These are phyloP conservation scores for Zygothrica quintamaculata DNA, from an alignment of 2,888 invertebrate genomes.

Conservation along the genomic window DNA sequence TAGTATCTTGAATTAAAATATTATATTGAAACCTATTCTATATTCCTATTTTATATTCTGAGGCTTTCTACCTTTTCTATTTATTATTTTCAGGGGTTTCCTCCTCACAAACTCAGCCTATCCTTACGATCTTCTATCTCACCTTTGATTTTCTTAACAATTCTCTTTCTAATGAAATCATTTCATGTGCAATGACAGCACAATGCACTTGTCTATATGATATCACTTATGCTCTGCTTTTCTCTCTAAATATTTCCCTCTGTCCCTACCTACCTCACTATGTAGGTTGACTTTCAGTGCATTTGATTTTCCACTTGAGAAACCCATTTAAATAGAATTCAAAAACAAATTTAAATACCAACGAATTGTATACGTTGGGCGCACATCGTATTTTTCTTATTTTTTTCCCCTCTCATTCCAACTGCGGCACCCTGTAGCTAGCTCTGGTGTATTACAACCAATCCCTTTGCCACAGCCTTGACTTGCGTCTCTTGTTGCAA, in stretches of 20 bases:
- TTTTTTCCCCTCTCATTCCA: neutral
- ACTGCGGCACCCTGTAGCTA: neutral
- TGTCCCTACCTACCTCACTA: neutral
- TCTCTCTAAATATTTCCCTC: neutral
- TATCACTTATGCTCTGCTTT: neutral
- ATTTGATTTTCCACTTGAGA: conserved; percentile 11
- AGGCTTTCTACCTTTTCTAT: too few relatives aligned
- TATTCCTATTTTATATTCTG: too few relatives aligned
- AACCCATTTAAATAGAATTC: conserved; percentile 35
- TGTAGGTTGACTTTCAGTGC: conserved; percentile 16
- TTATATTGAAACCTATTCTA: too few relatives aligned
- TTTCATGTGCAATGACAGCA: neutral
- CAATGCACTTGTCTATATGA: neutral
- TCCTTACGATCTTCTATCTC: too few relatives aligned
- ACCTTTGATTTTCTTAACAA: too few relatives aligned
- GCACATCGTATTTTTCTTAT: conserved; percentile 15
- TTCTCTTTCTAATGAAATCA: neutral
- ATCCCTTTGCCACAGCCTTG: too few relatives aligned
- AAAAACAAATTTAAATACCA: conserved; percentile 70
- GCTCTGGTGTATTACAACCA: too few relatives aligned
- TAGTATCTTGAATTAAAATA: too few relatives aligned
- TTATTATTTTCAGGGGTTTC: too few relatives aligned
- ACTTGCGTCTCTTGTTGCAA: neutral
- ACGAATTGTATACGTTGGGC: conserved; percentile 57
- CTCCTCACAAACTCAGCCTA: too few relatives aligned